These are phyloP conservation scores for Stegostoma tigrinum DNA, from an alignment of 2,113 vertebrate species.

Conservation along the genomic window DNA sequence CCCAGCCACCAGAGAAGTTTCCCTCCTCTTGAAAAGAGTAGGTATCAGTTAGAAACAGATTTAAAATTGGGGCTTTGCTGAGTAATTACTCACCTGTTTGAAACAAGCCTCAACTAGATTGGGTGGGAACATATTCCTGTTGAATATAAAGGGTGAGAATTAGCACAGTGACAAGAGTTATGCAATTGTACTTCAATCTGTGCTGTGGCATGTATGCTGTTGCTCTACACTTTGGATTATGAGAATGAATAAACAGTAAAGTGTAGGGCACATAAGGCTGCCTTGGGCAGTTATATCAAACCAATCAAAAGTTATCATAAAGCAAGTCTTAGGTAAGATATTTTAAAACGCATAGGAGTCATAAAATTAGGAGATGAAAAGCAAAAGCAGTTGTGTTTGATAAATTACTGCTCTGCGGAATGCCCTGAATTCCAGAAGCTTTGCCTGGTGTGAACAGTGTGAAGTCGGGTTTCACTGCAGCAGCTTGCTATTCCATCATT, in stretches of 20 bases:
- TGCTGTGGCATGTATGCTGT: neutral
- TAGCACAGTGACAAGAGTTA: constrained; percentile 2
- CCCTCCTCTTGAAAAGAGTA: neutral
- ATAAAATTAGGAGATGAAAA: neutral
- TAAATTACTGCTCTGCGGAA: neutral
- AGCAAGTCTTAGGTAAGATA: neutral
- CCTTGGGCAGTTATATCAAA: neutral
- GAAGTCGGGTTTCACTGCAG: neutral
- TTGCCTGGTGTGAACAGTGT: neutral
- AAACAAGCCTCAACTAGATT: constrained; percentile 96
- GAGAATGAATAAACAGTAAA: neutral
- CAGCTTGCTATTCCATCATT: neutral
- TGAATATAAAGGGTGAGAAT: constrained; percentile 44
- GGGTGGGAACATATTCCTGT: constrained; percentile 95
- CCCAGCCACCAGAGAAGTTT: neutral
- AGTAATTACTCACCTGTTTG: constrained; percentile 75
- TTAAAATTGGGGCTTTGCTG: neutral
- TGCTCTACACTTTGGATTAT: neutral
- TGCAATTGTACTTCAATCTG: neutral
- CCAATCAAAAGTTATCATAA: neutral
- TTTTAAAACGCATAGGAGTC: neutral
- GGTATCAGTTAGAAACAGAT: neutral
- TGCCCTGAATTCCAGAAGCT: neutral
- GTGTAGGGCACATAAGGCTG: no score
- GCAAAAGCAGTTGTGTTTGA: neutral